These are phyloP conservation scores for Hippocampus guttulatus DNA, from an alignment of 2,113 vertebrate species.

Conservation along the genomic window DNA sequence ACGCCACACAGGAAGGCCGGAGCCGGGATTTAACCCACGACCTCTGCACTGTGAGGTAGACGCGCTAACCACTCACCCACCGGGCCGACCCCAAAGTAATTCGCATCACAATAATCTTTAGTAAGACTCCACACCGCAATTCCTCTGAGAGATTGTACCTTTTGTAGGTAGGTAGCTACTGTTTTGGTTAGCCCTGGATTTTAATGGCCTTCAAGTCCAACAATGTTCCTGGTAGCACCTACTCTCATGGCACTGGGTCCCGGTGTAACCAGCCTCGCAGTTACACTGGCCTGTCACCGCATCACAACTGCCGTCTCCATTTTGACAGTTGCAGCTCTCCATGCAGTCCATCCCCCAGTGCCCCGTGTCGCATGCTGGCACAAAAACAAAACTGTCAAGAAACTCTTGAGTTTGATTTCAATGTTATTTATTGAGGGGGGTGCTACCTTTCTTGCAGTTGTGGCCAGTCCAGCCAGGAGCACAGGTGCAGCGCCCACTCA, in stretches of 20 bases:
- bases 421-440: background rate
- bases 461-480: conserved; percentile 81
- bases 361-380: conserved; percentile 78
- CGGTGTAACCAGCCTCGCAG: conserved; percentile 82
- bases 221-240: background rate
- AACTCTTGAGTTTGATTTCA: background rate
- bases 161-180: background rate
- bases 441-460: conserved; percentile 79
- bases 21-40: no score
- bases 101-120: background rate
- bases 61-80: no score
- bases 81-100: background rate
- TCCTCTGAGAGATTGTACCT: no score
- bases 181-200: background rate
- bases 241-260: conserved; percentile 78
- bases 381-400: background rate
- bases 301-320: conserved; percentile 77
- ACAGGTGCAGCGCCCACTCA: conserved; percentile 80
- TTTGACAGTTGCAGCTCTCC: conserved; percentile 78
- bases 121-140: no score
- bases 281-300: conserved; percentile 75
- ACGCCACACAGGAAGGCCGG: no score
- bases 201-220: background rate
- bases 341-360: conserved; percentile 82
- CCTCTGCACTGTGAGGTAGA: no score